These are phyloP conservation scores for Sphinx pinastri DNA, from an alignment of 2,888 invertebrate species.

Conservation along the genomic window DNA sequence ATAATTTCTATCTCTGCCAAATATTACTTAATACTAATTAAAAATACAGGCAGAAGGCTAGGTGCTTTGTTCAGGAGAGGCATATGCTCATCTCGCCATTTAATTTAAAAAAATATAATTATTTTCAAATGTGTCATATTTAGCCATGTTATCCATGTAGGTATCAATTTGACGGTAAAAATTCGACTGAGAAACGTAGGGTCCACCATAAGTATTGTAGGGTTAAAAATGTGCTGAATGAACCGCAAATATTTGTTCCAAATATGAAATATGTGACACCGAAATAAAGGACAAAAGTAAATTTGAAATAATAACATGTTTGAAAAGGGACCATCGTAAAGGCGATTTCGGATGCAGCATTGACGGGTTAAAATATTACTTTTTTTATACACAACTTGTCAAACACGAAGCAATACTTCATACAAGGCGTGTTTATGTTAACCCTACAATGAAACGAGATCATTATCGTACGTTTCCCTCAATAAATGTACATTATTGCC, in stretches of 20 bases:
- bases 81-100: too few species aligned
- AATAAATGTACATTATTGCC: conserved; percentile 14
- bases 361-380: conserved; percentile 3
- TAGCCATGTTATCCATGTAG: too few species aligned
- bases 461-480: conserved; percentile 22
- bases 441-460: conserved; percentile 22
- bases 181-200: too few species aligned
- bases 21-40: too few species aligned
- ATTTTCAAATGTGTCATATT: too few species aligned
- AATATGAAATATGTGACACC: not conserved
- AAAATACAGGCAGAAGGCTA: too few species aligned
- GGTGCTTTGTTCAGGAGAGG: too few species aligned
- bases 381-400: conserved; percentile 12
- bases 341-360: not conserved
- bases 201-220: not conserved
- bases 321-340: not conserved
- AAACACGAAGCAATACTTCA: conserved; percentile 16
- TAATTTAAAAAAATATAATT: too few species aligned
- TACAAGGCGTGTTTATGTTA: conserved; percentile 13
- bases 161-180: too few species aligned
- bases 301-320: not conserved
- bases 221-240: not conserved
- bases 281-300: not conserved
- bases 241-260: not conserved
- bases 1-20: too few species aligned